phyloP scores from a whole-genome alignment of 2,113 vertebrate genomes.

The Eurystomus gularis region DNA sequence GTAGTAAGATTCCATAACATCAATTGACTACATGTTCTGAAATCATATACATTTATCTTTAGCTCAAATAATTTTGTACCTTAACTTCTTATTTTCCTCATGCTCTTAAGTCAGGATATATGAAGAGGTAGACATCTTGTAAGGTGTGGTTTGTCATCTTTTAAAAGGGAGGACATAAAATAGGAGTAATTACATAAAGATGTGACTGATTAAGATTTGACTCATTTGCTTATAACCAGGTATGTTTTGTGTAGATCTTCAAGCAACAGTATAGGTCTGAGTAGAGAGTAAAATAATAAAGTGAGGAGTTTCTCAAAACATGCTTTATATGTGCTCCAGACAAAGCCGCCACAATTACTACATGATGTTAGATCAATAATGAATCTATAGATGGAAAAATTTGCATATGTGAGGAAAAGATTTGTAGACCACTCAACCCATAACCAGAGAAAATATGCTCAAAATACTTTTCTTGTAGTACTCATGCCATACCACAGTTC shows the following conservation, averaged over 20 bases:
- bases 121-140: neutral
- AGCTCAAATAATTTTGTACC: neutral
- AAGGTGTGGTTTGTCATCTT: neutral
- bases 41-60: neutral
- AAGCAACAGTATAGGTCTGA: neutral
- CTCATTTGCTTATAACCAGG: neutral
- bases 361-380: neutral
- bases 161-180: neutral
- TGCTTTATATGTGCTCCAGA: neutral
- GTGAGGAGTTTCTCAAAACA: neutral
- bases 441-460: neutral
- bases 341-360: neutral
- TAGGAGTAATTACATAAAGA: neutral
- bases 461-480: neutral
- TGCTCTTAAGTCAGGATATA: fast-evolving
- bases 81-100: neutral
- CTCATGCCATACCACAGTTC: neutral
- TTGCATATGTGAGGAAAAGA: neutral
- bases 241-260: neutral
- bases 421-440: neutral
- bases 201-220: neutral
- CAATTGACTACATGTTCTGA: neutral
- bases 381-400: neutral
- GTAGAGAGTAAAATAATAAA: neutral
- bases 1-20: neutral